These are phyloP conservation scores for Chymomyza amoena DNA, from an alignment of 2,888 invertebrate genomes.

Conservation along the genomic window DNA sequence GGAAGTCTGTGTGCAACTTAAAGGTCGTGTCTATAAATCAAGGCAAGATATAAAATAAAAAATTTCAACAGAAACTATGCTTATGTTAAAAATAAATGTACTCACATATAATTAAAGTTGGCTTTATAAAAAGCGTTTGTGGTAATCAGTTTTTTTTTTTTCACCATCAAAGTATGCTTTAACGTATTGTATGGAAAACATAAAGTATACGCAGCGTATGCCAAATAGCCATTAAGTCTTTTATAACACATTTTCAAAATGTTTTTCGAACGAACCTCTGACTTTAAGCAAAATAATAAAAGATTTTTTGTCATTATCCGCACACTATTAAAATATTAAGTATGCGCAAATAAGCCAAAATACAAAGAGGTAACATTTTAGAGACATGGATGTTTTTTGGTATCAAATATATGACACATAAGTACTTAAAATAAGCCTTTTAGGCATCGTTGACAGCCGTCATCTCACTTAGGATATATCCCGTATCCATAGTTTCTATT, in stretches of 20 bases:
- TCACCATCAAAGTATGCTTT: neutral
- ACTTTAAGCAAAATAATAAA: too few relatives aligned
- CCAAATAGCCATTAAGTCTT: neutral
- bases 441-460: too few relatives aligned
- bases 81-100: neutral
- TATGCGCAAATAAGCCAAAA: too few relatives aligned
- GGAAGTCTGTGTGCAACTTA: neutral
- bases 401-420: too few relatives aligned
- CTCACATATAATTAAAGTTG: constrained; percentile 12
- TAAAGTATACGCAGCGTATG: neutral
- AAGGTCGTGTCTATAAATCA: neutral
- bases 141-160: neutral
- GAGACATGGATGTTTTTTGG: too few relatives aligned
- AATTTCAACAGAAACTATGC: neutral
- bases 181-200: neutral
- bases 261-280: neutral
- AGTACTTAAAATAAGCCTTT: too few relatives aligned
- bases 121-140: neutral
- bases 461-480: too few relatives aligned
- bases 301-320: too few relatives aligned
- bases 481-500: too few relatives aligned
- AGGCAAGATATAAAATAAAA: neutral
- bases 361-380: too few relatives aligned
- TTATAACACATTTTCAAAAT: neutral
- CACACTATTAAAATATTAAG: too few relatives aligned